Evolutionary conservation across 2,888 invertebrate genomes (phyloP).

Genomic region (Leptarthrus brevirostris): DNA sequence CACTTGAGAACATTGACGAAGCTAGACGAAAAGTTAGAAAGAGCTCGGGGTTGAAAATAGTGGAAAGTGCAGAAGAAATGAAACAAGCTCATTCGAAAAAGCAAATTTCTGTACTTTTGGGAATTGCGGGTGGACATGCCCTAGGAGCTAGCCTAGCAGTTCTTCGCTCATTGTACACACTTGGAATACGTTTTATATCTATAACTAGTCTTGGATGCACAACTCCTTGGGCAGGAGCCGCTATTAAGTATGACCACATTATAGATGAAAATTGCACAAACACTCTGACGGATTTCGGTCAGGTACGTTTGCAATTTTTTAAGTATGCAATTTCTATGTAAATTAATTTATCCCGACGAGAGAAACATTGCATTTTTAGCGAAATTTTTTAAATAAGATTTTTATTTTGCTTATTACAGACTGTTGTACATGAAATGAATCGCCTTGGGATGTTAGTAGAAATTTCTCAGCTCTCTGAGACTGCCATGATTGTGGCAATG

Average conservation of each 20-base stretch:
- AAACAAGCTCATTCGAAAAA: slow-evolving; percentile 72
- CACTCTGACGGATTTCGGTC: slow-evolving; percentile 67
- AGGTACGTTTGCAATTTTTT: slow-evolving; percentile 63
- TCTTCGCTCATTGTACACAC: slow-evolving; percentile 73
- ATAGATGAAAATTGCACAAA: slow-evolving; percentile 64
- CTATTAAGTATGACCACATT: slow-evolving; percentile 56
- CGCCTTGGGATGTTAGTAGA: slow-evolving; percentile 78
- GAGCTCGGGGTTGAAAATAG: slow-evolving; percentile 69
- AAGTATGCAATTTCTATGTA: too few relatives aligned
- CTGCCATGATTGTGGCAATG: slow-evolving; percentile 73
- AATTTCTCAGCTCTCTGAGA: slow-evolving; percentile 73
- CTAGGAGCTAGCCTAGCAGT: slow-evolving; percentile 76
- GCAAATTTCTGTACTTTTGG: slow-evolving; percentile 73
- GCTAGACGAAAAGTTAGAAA: slow-evolving; percentile 71
- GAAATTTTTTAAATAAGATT: neutral
- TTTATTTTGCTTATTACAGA: slow-evolving; percentile 62
- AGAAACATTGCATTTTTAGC: too few relatives aligned
- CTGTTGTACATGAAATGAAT: slow-evolving; percentile 76
- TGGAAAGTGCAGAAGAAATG: slow-evolving; percentile 71
- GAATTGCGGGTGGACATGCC: slow-evolving; percentile 75
- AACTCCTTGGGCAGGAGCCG: slow-evolving; percentile 72
- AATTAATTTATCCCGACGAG: too few relatives aligned
- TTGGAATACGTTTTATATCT: slow-evolving; percentile 76
- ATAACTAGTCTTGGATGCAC: slow-evolving; percentile 75
- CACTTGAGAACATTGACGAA: slow-evolving; percentile 76